Evolutionary conservation across 2,113 vertebrate genomes (phyloP).

Genomic region (Oreochromis tanganicae): DNA sequence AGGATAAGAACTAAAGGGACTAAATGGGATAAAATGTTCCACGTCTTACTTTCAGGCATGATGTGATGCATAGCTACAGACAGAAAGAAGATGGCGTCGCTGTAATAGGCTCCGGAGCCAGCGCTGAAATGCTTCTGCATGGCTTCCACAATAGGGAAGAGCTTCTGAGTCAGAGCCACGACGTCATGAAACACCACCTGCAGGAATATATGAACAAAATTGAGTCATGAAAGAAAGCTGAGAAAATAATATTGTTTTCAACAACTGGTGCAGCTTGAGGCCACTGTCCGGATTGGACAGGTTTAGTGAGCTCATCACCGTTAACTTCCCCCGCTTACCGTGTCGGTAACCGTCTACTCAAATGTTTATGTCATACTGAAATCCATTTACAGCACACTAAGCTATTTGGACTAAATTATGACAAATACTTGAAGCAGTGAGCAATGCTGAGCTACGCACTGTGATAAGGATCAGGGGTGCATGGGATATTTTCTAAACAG

Average conservation of each 20-base stretch:
- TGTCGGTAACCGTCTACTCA: background rate
- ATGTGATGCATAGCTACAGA: constrained; percentile 94
- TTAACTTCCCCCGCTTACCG: background rate
- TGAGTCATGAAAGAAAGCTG: background rate
- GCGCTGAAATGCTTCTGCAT: constrained; percentile 98
- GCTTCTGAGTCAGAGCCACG: constrained; percentile 79
- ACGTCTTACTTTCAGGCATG: constrained; percentile 85
- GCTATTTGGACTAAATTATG: background rate
- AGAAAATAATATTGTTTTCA: background rate
- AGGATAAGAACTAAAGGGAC: background rate
- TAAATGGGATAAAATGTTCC: background rate
- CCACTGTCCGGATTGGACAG: background rate
- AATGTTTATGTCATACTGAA: background rate
- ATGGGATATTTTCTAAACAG: background rate
- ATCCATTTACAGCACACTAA: background rate
- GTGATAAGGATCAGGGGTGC: background rate
- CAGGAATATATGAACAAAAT: background rate
- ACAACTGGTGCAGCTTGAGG: background rate
- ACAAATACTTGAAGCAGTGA: background rate
- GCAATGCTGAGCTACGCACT: background rate
- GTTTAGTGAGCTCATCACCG: background rate
- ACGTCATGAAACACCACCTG: constrained; percentile 94
- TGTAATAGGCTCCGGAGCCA: constrained; percentile 91
- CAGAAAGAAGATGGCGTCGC: constrained; percentile 95
- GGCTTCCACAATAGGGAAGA: constrained; percentile 87